These are phyloP conservation scores for Thunnus maccoyii DNA, from an alignment of 2,113 vertebrate genomes.

Conservation along the genomic window DNA sequence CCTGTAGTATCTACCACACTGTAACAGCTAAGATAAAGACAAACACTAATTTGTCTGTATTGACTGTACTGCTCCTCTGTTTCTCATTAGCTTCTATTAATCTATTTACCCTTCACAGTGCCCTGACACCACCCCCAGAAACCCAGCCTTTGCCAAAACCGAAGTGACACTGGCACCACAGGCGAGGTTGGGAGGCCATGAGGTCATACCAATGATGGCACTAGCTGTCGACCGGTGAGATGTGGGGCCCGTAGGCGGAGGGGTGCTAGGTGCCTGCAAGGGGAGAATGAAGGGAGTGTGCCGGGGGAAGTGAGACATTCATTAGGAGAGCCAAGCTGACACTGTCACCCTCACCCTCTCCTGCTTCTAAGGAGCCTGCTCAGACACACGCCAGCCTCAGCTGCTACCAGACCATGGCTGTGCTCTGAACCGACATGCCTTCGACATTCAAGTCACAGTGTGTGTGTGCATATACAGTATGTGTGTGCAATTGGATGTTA, in stretches of 20 bases:
- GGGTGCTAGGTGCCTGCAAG: constrained; percentile 78
- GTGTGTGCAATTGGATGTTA: constrained; percentile 66
- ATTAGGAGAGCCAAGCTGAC: constrained; percentile 88
- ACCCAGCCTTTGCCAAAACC: constrained; percentile 75
- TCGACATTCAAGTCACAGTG: constrained; percentile 64
- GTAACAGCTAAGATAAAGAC: constrained; percentile 27
- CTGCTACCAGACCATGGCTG: constrained; percentile 69
- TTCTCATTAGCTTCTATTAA: constrained; percentile 86
- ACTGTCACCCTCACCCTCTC: constrained; percentile 81
- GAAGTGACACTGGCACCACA: constrained; percentile 83
- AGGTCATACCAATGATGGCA: constrained; percentile 84
- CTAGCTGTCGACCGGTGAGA: constrained; percentile 82
- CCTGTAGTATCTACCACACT: background rate
- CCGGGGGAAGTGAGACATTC: constrained; percentile 86
- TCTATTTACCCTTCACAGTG: constrained; percentile 82
- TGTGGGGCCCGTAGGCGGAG: constrained; percentile 77
- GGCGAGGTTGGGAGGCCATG: constrained; percentile 81
- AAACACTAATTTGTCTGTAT: constrained; percentile 34
- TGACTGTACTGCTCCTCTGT: constrained; percentile 45
- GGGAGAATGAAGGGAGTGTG: constrained; percentile 78
- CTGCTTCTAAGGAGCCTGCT: constrained; percentile 79
- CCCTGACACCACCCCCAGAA: constrained; percentile 77
- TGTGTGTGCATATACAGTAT: constrained; percentile 64
- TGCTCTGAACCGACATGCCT: constrained; percentile 59
- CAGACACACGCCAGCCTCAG: constrained; percentile 78